phyloP scores from a whole-genome alignment of 2,113 vertebrate species.

The Thermophis baileyi region DNA sequence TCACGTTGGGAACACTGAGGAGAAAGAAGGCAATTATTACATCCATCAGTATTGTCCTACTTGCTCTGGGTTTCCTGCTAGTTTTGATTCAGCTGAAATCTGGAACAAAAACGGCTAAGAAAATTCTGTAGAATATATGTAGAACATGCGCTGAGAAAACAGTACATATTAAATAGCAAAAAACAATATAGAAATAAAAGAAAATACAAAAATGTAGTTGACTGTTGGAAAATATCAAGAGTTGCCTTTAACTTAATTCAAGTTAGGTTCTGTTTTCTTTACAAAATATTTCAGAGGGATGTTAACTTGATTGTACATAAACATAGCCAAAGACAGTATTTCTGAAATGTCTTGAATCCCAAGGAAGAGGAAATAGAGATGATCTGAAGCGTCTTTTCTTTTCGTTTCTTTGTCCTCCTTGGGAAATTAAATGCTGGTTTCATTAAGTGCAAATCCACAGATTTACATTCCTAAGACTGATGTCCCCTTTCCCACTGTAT shows the following conservation, averaged over 20 bases:
- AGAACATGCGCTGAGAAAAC: not conserved
- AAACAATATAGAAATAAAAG: not conserved
- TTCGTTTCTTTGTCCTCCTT: not conserved
- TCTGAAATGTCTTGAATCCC: not conserved
- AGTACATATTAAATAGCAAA: not conserved
- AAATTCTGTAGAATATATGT: not conserved
- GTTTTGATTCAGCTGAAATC: not conserved
- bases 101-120: not conserved
- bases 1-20: not conserved
- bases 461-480: not conserved
- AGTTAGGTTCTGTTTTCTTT: not conserved
- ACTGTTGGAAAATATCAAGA: not conserved
- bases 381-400: not conserved
- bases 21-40: not conserved
- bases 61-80: not conserved
- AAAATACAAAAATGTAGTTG: not conserved
- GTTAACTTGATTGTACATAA: not conserved
- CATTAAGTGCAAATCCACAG: not conserved
- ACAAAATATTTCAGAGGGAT: not conserved
- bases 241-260: not conserved
- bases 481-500: not conserved
- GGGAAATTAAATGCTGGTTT: not conserved
- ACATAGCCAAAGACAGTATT: not conserved
- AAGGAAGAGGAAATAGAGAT: not conserved
- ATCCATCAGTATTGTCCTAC: not conserved